These are phyloP conservation scores for Anthoscopus minutus DNA, from an alignment of 2,113 vertebrate species.

Conservation along the genomic window DNA sequence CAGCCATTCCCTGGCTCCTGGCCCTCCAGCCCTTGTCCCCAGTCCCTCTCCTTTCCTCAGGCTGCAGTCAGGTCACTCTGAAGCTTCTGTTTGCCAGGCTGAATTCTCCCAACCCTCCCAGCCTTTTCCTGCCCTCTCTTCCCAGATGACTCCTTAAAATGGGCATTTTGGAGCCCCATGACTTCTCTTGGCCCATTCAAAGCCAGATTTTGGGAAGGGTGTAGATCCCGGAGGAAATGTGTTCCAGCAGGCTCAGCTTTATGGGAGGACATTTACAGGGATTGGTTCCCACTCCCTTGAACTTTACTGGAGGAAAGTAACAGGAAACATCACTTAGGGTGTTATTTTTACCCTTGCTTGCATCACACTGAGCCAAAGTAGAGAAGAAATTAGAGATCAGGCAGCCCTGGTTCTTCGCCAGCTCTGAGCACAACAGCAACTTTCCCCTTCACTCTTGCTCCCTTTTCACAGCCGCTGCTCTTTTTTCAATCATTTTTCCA, in stretches of 20 bases:
- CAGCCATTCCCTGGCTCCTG: background rate
- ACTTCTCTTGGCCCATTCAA: background rate
- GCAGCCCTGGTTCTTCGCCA: background rate
- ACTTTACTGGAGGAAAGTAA: background rate
- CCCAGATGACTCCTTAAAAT: background rate
- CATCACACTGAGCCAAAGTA: background rate
- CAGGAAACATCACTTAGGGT: background rate
- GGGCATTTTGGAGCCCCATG: background rate
- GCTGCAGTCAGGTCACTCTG: too few relatives aligned
- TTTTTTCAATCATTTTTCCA: slow-evolving; percentile 4
- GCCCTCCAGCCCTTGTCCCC: rapidly evolving
- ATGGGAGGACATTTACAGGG: rapidly evolving
- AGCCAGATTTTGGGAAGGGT: background rate
- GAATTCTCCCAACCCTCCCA: background rate
- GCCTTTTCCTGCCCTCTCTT: background rate
- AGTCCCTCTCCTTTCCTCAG: background rate
- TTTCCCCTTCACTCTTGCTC: background rate
- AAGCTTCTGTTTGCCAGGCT: background rate
- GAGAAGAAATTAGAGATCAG: background rate
- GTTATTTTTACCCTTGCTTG: background rate
- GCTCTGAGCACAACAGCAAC: background rate
- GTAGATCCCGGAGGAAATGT: background rate
- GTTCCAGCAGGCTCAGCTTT: background rate
- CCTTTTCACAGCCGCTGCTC: background rate
- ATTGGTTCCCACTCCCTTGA: background rate